These are phyloP conservation scores for Picus viridis DNA, from an alignment of 2,797 vertebrate species.

Conservation along the genomic window DNA sequence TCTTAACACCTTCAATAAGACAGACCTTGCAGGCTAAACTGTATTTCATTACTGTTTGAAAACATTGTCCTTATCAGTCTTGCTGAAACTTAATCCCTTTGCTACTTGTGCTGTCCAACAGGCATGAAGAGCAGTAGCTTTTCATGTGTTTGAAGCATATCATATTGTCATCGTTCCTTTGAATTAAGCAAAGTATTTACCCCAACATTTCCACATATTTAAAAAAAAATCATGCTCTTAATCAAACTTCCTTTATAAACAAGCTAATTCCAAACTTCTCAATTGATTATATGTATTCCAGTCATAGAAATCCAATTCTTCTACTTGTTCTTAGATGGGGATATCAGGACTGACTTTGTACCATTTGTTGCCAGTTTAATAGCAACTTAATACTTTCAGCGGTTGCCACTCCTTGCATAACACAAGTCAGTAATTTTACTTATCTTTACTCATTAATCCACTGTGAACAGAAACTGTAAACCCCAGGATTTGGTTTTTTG, in stretches of 20 bases:
- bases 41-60: slow-evolving; percentile 5
- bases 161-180: background rate
- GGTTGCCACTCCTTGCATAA: background rate
- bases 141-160: slow-evolving; percentile 10
- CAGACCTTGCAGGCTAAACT: background rate
- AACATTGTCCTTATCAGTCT: background rate
- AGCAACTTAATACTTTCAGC: background rate
- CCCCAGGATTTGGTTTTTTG: background rate
- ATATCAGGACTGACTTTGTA: background rate
- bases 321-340: background rate
- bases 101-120: background rate
- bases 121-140: background rate
- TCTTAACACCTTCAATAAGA: background rate
- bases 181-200: background rate
- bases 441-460: background rate
- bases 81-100: slow-evolving; percentile 36
- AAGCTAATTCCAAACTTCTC: background rate
- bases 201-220: background rate
- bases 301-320: background rate
- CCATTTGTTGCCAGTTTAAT: background rate
- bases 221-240: background rate
- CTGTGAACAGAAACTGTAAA: background rate
- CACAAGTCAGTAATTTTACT: background rate
- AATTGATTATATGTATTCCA: rapidly evolving
- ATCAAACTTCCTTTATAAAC: background rate